Evolutionary conservation across 2,888 invertebrate genomes (phyloP).

Genomic region (Rhagium mordax): DNA sequence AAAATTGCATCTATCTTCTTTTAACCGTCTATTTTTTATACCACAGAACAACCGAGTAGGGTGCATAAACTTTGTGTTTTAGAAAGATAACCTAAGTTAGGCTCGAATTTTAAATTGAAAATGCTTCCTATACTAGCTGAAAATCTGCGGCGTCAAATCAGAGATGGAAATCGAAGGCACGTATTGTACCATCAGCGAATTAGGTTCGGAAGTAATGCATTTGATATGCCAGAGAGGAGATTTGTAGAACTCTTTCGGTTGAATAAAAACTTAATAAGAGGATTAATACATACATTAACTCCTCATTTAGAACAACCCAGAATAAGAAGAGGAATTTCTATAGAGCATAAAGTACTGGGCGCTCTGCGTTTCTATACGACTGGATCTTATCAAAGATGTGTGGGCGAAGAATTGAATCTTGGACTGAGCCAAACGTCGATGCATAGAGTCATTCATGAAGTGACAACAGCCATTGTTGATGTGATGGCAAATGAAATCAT

Average conservation of each 20-base stretch:
- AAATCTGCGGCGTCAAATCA: neutral
- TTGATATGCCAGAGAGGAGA: neutral
- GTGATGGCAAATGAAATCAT: neutral
- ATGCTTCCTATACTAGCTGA: neutral
- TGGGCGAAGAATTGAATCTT: constrained; percentile 30
- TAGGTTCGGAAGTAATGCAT: neutral
- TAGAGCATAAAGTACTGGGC: constrained; percentile 15
- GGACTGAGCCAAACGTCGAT: constrained; percentile 32
- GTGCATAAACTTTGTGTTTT: neutral
- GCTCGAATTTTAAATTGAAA: neutral
- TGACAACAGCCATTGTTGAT: constrained; percentile 1
- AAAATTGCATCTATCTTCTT: neutral
- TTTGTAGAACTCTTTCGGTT: neutral
- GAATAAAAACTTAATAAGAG: neutral
- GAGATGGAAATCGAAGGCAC: neutral
- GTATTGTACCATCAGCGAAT: neutral
- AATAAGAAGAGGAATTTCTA: neutral
- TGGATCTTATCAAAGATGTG: constrained; percentile 37
- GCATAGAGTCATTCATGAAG: constrained; percentile 23
- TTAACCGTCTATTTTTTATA: neutral
- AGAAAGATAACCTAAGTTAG: neutral
- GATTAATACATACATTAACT: neutral
- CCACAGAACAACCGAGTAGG: too few species aligned
- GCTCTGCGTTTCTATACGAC: constrained; percentile 38
- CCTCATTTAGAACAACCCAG: neutral